Base-by-base conservation (phyloP, 1,140 invertebrate species). In the Sminthurinus signatus region DNA sequence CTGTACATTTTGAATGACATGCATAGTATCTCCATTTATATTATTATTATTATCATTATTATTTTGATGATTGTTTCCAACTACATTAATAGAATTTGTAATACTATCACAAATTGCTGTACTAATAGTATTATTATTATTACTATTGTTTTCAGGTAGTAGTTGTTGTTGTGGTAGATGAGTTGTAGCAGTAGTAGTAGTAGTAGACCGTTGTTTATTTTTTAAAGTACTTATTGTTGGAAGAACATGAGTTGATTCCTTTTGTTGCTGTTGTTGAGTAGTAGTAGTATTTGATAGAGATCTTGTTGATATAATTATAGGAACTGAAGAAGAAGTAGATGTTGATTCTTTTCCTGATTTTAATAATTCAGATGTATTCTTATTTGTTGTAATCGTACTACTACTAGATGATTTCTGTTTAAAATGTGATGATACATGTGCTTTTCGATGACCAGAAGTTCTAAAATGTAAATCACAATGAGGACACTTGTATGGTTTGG, bases 361-460 rank as follows among this genome's bases (percentile, higher is more conserved):
- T n/a, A n/a, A n/a, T n/a, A n/a, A n/a, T 15, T 36, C 32, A 36
- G 5, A 8, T 15, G 32, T 36, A 36, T 15, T 8, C 32, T 25
- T 10, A 46, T 23, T 48, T 29, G 52, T 19, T 0, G 28, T 19
- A 15, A 15, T 54, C 10, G 15, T 28, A 54, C 21, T 5, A 43
- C 15, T 42, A 36, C 44, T 23, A 25, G 44, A 48, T 36, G 32
- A 36, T 5, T 36, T 15, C 15, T 36, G 19, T 42, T 80, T 81
- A 51, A 78, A 78, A 65, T 86, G 84, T 4, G 81, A 81, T 51
- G 78, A 52, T 23, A 81, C 69, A 67, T 88, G 87, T 25, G 82
- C 80, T 69, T 85, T 86, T 31, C 81, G 79, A 65, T 87, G 85
- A 8, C 85, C 85, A 1, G 84, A 81, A 1, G 86, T 88, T 73